A percentile compares a stretch with the other conserved stretches of the same genome.
Conservation (phyloP, 2,797 vertebrate genomes). For the Allobates femoralis region DNA sequence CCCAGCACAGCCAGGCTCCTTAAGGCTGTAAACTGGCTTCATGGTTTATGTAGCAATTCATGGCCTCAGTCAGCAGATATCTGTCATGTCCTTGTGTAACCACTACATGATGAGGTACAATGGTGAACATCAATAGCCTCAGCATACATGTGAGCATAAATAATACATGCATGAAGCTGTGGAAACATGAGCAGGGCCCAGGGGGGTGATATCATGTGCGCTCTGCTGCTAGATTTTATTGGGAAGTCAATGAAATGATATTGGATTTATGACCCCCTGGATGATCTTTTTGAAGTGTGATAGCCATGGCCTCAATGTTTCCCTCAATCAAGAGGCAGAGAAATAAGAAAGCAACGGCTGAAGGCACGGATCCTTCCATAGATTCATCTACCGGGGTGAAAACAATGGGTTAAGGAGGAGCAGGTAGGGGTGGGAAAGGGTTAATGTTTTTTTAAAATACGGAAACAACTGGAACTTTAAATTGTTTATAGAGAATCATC, state of each 20-base stretch:
- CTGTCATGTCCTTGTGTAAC: constrained; percentile 15
- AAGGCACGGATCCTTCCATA: no score
- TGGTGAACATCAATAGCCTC: constrained; percentile 27
- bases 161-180: constrained; percentile 45
- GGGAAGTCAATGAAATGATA: constrained; percentile 58
- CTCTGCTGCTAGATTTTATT: constrained; percentile 44
- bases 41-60: constrained; percentile 32
- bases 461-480: no score
- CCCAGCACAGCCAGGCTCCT: not conserved
- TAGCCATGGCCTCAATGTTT: not conserved
- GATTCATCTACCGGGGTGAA: not conserved
- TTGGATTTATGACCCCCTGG: constrained; percentile 54
- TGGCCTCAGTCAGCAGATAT: constrained; percentile 1
- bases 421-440: not conserved
- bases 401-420: not conserved
- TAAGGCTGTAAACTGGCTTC: constrained; percentile 27
- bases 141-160: constrained; percentile 49
- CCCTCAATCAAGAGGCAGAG: constrained; percentile 2
- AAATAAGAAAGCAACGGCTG: not conserved
- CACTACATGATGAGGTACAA: constrained; percentile 40
- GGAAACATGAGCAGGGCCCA: constrained; percentile 7
- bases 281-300: constrained; percentile 35
- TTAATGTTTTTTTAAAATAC: not conserved
- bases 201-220: constrained; percentile 21
- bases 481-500: not conserved